Evolutionary conservation across 2,113 vertebrate species (phyloP).

Genomic region (Osmerus eperlanus): DNA sequence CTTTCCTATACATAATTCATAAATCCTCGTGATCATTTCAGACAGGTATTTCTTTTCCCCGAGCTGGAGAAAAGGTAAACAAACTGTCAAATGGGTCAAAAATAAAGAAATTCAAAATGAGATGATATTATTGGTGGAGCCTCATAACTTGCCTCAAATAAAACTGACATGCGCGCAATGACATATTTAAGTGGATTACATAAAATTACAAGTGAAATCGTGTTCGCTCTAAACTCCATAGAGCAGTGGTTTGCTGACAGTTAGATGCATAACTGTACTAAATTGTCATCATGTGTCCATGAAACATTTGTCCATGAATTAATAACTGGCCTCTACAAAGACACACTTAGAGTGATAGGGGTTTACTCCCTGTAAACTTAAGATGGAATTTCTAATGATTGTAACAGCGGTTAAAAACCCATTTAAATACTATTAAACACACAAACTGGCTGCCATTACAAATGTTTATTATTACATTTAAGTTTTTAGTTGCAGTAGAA

Average conservation of each 20-base stretch:
- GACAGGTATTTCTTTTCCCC: not conserved
- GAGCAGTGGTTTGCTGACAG: too few relatives aligned
- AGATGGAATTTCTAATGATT: too few relatives aligned
- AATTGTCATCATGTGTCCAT: too few relatives aligned
- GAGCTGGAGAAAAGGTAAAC: not conserved
- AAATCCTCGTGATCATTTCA: not conserved
- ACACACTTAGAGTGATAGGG: too few relatives aligned
- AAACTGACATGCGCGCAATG: not conserved
- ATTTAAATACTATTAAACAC: too few relatives aligned
- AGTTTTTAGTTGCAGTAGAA: too few relatives aligned
- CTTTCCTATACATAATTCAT: not conserved
- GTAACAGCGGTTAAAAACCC: too few relatives aligned
- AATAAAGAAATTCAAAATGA: not conserved
- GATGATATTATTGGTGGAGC: not conserved
- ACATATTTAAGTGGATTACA: not conserved
- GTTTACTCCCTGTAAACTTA: too few relatives aligned
- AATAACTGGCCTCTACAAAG: too few relatives aligned
- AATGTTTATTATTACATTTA: not conserved
- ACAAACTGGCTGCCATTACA: not conserved
- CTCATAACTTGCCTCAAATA: not conserved
- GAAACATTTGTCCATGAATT: too few relatives aligned
- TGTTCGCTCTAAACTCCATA: too few relatives aligned
- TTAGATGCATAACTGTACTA: too few relatives aligned
- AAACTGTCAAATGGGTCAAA: not conserved
- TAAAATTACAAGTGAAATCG: not conserved